A percentile compares a stretch with the other conserved stretches of the same genome.
These are phyloP conservation scores for Macropis europaea DNA, from an alignment of 2,888 invertebrate species.

Conservation along the genomic window DNA sequence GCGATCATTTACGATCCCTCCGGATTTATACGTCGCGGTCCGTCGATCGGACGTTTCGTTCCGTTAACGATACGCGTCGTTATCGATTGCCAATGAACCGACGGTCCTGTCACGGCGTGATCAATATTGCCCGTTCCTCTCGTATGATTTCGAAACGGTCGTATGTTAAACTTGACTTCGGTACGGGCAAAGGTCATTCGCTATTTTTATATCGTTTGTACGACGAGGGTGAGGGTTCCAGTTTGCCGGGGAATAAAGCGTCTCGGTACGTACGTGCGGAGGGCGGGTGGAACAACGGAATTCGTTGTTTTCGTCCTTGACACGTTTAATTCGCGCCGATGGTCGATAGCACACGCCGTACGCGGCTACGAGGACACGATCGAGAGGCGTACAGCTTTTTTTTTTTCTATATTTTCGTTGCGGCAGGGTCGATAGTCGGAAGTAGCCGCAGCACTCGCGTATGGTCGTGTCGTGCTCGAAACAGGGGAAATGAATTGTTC, in stretches of 20 bases:
- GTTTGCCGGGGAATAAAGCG: neutral
- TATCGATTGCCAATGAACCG: no score
- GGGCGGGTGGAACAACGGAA: conserved; percentile 21
- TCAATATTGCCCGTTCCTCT: no score
- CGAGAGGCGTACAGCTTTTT: no score
- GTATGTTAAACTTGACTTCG: neutral
- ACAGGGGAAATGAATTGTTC: conserved; percentile 22
- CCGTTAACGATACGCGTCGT: no score
- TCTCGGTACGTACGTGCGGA: no score
- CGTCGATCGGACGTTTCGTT: no score
- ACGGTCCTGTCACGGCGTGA: no score
- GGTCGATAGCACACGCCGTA: conserved; percentile 40
- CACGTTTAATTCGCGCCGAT: conserved; percentile 35
- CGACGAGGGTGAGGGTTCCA: neutral
- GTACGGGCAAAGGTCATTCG: neutral
- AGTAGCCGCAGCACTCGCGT: conserved; percentile 40
- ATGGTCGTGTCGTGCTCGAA: conserved; percentile 5
- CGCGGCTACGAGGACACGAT: conserved; percentile 7
- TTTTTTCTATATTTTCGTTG: conserved; percentile 51
- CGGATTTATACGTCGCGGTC: no score
- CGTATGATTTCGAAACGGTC: no score
- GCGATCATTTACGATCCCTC: neutral
- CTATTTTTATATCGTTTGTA: conserved; percentile 25
- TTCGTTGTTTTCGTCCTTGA: conserved; percentile 44
- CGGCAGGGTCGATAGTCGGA: conserved; percentile 49